Percentiles rank a stretch among this genome's conserved stretches.
Evolutionary conservation across 2,113 vertebrate genomes (phyloP).

Genomic region (Actenoides lindsayi): DNA sequence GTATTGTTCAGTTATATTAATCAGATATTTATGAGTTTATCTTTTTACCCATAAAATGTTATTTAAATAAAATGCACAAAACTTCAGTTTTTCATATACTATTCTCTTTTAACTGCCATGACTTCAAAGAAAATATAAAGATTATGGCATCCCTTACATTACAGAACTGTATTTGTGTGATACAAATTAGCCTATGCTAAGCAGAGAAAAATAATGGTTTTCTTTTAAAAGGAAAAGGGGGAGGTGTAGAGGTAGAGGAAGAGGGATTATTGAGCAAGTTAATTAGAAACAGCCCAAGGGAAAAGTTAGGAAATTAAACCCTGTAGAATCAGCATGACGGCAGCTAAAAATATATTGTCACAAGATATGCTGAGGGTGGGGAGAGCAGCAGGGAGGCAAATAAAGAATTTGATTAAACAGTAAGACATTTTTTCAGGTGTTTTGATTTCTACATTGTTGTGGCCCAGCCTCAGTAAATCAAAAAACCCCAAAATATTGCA

Average conservation of each 20-base stretch:
- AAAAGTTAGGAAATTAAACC: constrained; percentile 62
- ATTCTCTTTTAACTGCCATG: neutral
- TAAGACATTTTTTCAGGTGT: constrained; percentile 21
- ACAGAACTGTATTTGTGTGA: neutral
- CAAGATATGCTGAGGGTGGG: neutral
- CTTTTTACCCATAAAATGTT: neutral
- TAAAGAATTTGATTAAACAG: constrained; percentile 34
- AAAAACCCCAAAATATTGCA: neutral
- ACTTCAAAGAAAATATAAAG: neutral
- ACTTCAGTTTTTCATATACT: neutral
- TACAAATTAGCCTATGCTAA: neutral
- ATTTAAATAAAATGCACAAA: neutral
- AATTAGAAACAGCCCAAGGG: constrained; percentile 58
- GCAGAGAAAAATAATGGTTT: constrained; percentile 3
- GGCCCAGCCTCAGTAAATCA: neutral
- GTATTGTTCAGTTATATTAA: neutral
- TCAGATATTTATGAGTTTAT: neutral
- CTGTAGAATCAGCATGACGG: constrained; percentile 17
- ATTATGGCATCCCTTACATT: neutral
- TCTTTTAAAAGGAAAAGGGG: neutral
- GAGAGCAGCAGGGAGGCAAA: constrained; percentile 12
- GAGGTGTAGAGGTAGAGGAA: neutral
- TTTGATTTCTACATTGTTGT: neutral
- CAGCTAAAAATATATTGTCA: constrained; percentile 41
- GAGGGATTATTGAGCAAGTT: constrained; percentile 21